Conservation (phyloP, 2,888 invertebrate species). For the Corbicula japonica region DNA sequence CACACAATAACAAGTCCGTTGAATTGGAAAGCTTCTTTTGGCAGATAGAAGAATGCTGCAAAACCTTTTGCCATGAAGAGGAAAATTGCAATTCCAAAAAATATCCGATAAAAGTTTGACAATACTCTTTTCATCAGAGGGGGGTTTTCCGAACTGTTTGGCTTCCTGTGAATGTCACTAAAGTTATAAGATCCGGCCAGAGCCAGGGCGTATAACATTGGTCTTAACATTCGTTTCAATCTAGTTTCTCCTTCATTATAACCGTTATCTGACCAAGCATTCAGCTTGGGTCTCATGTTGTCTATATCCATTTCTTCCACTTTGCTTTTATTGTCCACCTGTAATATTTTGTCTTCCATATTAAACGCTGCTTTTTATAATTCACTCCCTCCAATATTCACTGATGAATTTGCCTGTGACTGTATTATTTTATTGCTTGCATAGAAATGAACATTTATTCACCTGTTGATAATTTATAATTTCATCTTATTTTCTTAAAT, state of each 20-base stretch:
- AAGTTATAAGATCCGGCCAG: conserved; percentile 38
- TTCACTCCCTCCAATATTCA: too few relatives aligned
- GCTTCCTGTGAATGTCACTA: conserved; percentile 15
- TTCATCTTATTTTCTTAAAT: too few relatives aligned
- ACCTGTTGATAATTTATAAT: too few relatives aligned
- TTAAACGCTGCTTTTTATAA: too few relatives aligned
- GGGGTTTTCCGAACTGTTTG: not conserved
- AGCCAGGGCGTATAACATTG: conserved; percentile 30
- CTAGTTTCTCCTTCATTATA: not conserved
- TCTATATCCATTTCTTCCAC: not conserved
- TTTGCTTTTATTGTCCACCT: not conserved
- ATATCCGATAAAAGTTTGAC: conserved; percentile 4
- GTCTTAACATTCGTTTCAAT: conserved; percentile 26
- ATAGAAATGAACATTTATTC: too few relatives aligned
- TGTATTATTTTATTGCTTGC: too few relatives aligned
- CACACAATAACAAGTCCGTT: conserved; percentile 12
- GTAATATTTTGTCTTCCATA: too few relatives aligned
- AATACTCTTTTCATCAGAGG: not conserved
- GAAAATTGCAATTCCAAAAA: not conserved
- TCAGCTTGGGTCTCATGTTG: not conserved
- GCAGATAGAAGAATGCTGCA: conserved; percentile 26
- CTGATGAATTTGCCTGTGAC: too few relatives aligned
- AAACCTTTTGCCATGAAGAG: not conserved
- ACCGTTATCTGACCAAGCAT: conserved; percentile 4
- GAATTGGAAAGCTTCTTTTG: not conserved